These are phyloP conservation scores for Leucopternis melanops DNA, from an alignment of 2,113 vertebrate species.

Conservation along the genomic window DNA sequence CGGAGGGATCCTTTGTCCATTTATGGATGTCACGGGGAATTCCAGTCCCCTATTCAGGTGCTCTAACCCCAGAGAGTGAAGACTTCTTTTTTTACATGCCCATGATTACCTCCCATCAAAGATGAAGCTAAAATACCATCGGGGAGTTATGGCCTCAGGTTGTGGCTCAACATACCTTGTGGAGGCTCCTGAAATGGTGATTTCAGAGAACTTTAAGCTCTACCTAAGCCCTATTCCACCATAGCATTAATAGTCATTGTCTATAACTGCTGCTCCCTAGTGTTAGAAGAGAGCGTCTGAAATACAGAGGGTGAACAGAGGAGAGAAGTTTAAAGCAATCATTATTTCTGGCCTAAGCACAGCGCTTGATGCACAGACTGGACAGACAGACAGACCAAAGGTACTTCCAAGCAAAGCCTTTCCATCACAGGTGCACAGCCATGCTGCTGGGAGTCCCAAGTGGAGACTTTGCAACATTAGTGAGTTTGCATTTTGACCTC, in stretches of 20 bases:
- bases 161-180: neutral
- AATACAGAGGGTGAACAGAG: conserved; percentile 45
- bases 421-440: conserved; percentile 53
- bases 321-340: conserved; percentile 54
- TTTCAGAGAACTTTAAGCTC: neutral
- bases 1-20: neutral
- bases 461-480: conserved; percentile 16
- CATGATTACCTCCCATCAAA: neutral
- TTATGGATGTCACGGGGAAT: neutral
- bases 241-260: neutral
- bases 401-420: conserved; percentile 54
- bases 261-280: conserved; percentile 4
- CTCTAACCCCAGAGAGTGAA: neutral
- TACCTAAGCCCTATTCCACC: neutral
- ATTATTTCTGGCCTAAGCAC: conserved; percentile 33
- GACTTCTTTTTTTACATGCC: neutral
- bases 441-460: conserved; percentile 42
- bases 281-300: conserved; percentile 15
- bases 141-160: neutral
- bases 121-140: neutral
- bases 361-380: conserved; percentile 26
- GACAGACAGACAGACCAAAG: conserved; percentile 53
- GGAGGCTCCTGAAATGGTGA: neutral
- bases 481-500: neutral
- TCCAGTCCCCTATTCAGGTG: neutral